A percentile compares a stretch with the other conserved stretches of the same genome.
Evolutionary conservation across 2,113 vertebrate genomes (phyloP).

Genomic region (Leiothrix lutea): DNA sequence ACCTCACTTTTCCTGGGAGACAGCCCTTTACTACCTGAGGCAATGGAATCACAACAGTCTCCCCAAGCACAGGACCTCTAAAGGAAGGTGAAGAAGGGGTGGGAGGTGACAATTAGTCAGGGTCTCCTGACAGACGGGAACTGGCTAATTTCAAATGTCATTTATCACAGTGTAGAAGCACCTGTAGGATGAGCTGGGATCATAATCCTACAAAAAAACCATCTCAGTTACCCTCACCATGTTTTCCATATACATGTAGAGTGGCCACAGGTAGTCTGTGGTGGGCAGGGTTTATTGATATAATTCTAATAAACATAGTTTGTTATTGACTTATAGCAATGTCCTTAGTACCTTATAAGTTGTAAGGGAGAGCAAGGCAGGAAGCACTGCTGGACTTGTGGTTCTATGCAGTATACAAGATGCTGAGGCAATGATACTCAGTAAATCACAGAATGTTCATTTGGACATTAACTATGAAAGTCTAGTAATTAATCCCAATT

Average conservation of each 20-base stretch:
- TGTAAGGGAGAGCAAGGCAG: not conserved
- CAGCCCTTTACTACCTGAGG: not conserved
- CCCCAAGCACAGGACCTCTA: not conserved
- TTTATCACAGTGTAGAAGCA: not conserved
- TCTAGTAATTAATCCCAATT: not conserved
- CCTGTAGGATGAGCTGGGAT: not conserved
- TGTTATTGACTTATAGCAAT: not conserved
- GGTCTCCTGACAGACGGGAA: not conserved
- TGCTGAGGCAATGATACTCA: not conserved
- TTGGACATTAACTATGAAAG: not conserved
- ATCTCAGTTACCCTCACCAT: not conserved
- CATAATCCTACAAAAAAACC: not conserved
- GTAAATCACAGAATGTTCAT: not conserved
- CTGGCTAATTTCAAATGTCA: not conserved
- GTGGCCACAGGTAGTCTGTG: fast-evolving
- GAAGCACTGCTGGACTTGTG: not conserved
- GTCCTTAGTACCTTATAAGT: not conserved
- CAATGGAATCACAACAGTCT: not conserved
- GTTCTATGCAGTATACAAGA: not conserved
- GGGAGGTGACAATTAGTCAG: not conserved
- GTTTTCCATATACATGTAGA: not conserved
- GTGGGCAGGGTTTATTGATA: not conserved
- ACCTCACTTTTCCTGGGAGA: not conserved
- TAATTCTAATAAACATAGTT: not conserved
- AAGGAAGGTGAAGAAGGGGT: not conserved